phyloP scores from a whole-genome alignment of 1,140 invertebrate species.

The Lepidostoma basale region DNA sequence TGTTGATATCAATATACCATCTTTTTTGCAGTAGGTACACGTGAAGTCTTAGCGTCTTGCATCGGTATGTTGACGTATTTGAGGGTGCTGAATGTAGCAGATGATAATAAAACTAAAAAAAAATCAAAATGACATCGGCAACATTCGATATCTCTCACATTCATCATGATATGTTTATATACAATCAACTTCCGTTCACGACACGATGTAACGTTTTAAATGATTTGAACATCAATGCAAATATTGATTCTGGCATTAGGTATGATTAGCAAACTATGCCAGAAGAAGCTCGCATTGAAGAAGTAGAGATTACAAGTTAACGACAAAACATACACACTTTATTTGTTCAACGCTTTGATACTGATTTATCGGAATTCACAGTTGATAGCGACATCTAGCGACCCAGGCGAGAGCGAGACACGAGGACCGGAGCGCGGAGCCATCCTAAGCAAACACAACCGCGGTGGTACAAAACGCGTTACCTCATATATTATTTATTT shows the following conservation, averaged over 20 bases:
- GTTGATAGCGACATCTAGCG: conserved; percentile 4
- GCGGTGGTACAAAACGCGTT: no score
- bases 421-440: no score
- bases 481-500: no score
- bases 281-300: conserved; percentile 36
- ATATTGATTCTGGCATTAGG: conserved; percentile 41
- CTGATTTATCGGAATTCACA: neutral
- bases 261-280: conserved; percentile 35
- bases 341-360: neutral
- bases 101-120: no score
- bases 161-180: neutral
- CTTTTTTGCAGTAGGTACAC: no score
- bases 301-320: conserved; percentile 37
- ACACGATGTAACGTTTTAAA: conserved; percentile 32
- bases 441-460: no score
- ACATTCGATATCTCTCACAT: conserved; percentile 10
- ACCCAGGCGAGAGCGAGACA: no score
- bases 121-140: no score
- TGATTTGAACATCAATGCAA: conserved; percentile 41
- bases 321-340: conserved; percentile 17
- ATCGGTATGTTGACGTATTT: no score
- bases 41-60: no score
- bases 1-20: no score
- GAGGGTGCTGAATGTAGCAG: no score
- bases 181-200: conserved; percentile 35